Base-by-base conservation (phyloP, 2,888 invertebrate species). In the Scelioninae gen. 2 region DNA sequence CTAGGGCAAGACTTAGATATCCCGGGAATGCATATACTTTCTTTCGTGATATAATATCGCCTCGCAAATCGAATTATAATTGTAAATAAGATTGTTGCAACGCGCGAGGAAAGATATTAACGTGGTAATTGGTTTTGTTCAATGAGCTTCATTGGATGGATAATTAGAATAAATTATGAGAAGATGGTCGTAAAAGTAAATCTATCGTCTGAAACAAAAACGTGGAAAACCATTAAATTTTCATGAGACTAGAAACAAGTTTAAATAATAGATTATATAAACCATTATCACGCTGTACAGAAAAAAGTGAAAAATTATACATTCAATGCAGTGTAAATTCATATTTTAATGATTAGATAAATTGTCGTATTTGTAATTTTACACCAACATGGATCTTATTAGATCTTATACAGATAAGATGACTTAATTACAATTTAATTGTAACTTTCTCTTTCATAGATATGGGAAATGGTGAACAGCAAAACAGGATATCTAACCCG, bases 391-490 rank as follows among this genome's bases (percentile, higher is more conserved):
- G n/a, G n/a, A n/a, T n/a, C n/a, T n/a, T n/a, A n/a, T n/a, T n/a
- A n/a, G n/a, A n/a, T n/a, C n/a, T n/a, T n/a, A n/a, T n/a, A n/a
- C n/a, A n/a, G n/a, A n/a, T n/a, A n/a, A n/a, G n/a, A n/a, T n/a
- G n/a, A n/a, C n/a, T n/a, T n/a, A n/a, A n/a, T n/a, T n/a, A n/a
- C n/a, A n/a, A n/a, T n/a, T n/a, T n/a, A n/a, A n/a, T n/a, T n/a
- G n/a, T n/a, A 6, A 25, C 25, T 25, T 25, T 25, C n/a, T n/a
- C n/a, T 25, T 25, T 25, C 6, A 25, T 25, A 87, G 82, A 89
- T 90, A 80, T 89, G 89, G 88, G 88, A 89, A 70, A 75, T 89
- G 57, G 87, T 88, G 6, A 89, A 89, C 63, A 86, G 88, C 63
- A 86, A 87, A 55, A 86, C 87, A 69, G 88, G 88, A 16, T 84